phyloP scores from a whole-genome alignment of 1,140 invertebrate species.

The Daktulosphaira vitifoliae region DNA sequence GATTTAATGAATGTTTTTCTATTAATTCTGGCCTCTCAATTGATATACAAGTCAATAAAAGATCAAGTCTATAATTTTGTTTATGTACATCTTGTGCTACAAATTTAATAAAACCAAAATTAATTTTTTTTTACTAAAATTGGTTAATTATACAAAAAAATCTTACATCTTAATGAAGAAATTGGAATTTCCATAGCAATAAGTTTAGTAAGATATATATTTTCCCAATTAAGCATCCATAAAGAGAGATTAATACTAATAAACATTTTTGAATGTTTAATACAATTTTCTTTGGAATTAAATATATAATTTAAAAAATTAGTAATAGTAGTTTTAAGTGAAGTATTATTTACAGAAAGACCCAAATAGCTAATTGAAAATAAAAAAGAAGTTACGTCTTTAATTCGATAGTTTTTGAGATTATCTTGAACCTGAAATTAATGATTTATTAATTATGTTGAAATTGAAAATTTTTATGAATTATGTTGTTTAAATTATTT shows the following conservation, averaged over 20 bases:
- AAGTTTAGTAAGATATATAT: neutral
- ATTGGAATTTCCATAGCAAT: neutral
- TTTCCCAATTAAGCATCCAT: slow-evolving; percentile 15
- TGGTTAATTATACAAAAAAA: neutral
- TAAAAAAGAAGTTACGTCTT: slow-evolving; percentile 15
- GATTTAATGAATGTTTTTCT: neutral
- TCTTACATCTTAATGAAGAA: slow-evolving; percentile 18
- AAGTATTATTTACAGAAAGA: neutral
- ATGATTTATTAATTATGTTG: neutral
- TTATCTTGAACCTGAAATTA: slow-evolving; percentile 16
- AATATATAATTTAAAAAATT: neutral
- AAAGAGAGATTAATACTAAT: slow-evolving; percentile 16
- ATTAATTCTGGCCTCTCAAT: slow-evolving; percentile 13
- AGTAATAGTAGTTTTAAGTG: neutral
- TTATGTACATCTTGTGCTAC: slow-evolving; percentile 16
- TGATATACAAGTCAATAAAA: slow-evolving; percentile 3
- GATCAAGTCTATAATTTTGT: slow-evolving; percentile 22
- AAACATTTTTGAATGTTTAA: slow-evolving; percentile 6
- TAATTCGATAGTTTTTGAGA: slow-evolving; percentile 8
- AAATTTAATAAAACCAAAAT: neutral
- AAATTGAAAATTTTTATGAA: no score
- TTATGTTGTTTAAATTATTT: no score
- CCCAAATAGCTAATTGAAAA: slow-evolving; percentile 22
- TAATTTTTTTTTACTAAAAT: neutral
- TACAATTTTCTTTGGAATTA: slow-evolving; percentile 12